These are phyloP conservation scores for Discoglossus pictus DNA, from an alignment of 2,797 vertebrate species.

Conservation along the genomic window DNA sequence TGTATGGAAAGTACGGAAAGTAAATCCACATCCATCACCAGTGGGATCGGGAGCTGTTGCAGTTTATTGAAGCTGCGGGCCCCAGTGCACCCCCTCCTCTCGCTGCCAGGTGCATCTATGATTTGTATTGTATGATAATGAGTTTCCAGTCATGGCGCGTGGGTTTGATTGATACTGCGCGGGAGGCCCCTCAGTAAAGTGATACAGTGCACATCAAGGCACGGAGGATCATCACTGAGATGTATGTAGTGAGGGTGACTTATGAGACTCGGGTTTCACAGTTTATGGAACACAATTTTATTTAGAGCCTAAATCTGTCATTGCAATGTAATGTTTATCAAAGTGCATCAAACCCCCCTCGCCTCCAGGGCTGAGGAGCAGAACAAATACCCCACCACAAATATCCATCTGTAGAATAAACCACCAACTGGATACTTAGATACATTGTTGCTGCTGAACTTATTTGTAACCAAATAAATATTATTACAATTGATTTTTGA, in stretches of 20 bases:
- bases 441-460: too few species aligned
- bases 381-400: slow-evolving; percentile 52
- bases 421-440: too few species aligned
- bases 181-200: slow-evolving; percentile 67
- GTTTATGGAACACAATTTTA: slow-evolving; percentile 74
- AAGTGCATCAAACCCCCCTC: slow-evolving; percentile 56
- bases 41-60: background rate
- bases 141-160: slow-evolving; percentile 61
- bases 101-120: slow-evolving; percentile 61
- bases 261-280: slow-evolving; percentile 73
- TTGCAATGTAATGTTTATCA: slow-evolving; percentile 71
- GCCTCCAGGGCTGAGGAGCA: slow-evolving; percentile 59
- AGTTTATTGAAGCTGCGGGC: slow-evolving; percentile 56
- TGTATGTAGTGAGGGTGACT: slow-evolving; percentile 64
- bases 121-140: slow-evolving; percentile 66
- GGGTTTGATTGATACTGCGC: slow-evolving; percentile 68
- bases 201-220: slow-evolving; percentile 70
- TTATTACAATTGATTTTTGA: too few species aligned
- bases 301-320: slow-evolving; percentile 74
- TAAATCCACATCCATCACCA: slow-evolving; percentile 5
- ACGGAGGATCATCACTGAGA: slow-evolving; percentile 67
- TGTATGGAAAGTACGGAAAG: background rate
- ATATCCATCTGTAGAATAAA: slow-evolving; percentile 57
- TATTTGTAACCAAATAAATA: too few species aligned
- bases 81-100: slow-evolving; percentile 57